Percentiles rank a stretch among this genome's conserved stretches.
Evolutionary conservation across 2,888 invertebrate species (phyloP).

Genomic region (Tipula confusa): DNA sequence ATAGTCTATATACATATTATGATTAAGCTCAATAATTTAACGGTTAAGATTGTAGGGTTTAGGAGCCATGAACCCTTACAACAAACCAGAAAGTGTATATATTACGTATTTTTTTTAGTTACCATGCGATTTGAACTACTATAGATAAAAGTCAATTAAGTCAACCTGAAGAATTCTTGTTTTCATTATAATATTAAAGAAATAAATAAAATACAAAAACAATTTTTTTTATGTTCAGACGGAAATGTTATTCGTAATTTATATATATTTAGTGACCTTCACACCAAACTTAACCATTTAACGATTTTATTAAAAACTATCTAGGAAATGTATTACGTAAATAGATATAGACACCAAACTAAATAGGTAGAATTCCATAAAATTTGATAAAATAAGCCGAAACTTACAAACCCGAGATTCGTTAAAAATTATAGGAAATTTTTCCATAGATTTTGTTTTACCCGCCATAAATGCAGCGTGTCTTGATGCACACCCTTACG

Average conservation of each 20-base stretch:
- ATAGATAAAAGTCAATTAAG: not conserved
- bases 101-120: no score
- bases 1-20: no score
- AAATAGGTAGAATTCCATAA: not conserved
- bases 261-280: not conserved
- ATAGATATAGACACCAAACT: not conserved
- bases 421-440: not conserved
- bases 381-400: not conserved
- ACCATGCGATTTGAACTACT: not conserved
- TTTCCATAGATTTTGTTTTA: not conserved
- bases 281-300: constrained; percentile 16
- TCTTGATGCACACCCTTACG: not conserved
- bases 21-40: no score
- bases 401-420: not conserved
- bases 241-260: constrained; percentile 16
- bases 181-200: not conserved
- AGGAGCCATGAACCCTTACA: no score
- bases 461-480: not conserved
- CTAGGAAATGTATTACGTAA: not conserved
- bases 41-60: no score
- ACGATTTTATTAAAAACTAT: not conserved
- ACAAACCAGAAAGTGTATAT: no score
- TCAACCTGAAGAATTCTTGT: not conserved
- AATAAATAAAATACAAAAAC: not conserved
- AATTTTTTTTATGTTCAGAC: not conserved